Evolutionary conservation across 2,113 vertebrate species (phyloP), one percentile per base, ranked within the genome.

Genomic region (Pedetes capensis): DNA sequence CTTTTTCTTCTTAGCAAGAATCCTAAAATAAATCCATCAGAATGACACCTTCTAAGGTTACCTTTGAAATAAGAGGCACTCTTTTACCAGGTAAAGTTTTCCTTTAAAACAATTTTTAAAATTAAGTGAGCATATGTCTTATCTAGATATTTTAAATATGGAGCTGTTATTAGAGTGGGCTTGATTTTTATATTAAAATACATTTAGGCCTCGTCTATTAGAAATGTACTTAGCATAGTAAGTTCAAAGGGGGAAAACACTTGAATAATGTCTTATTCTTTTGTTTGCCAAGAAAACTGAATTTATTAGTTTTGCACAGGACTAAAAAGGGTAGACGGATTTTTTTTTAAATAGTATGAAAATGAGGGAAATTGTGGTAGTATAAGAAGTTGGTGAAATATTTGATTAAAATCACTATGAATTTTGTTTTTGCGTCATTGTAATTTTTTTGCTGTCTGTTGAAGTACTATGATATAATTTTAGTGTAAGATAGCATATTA

Each of bases 11-110:
- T 64, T 94, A 97, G 96, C 79, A 71, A 39, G 0, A 83, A 37
- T 94, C 55, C 55, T 97, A 95, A 95, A 92, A 59, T 74, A 97
- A 93, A 96, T 88, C 94, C 95, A 91, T 97, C 98, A 98, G 49
- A 76, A 99, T 99, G 99, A 99, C 99, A 88, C 98, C 96, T 85
- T 98, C 98, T 97, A 98, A 98, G 96, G 98, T 99, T 91, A 99
- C 99, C 66, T 98, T 99, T 97, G 95, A 97, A 97, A 95, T 99
- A 87, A 98, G 98, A 98, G 99, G 99, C 97, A 95, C 98, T n/a
- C 98, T 99, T 69, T 97, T 97, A 66, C 97, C 98, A 98, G 99
- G 99, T 99, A 89, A 87, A 96, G 13, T 66, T 96, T 96, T 89
- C 85, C 37, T 75, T 84, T 88, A 55, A 61, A 87, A 42, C 51